phyloP scores from a whole-genome alignment of 2,113 vertebrate genomes.

The Heptranchias perlo region DNA sequence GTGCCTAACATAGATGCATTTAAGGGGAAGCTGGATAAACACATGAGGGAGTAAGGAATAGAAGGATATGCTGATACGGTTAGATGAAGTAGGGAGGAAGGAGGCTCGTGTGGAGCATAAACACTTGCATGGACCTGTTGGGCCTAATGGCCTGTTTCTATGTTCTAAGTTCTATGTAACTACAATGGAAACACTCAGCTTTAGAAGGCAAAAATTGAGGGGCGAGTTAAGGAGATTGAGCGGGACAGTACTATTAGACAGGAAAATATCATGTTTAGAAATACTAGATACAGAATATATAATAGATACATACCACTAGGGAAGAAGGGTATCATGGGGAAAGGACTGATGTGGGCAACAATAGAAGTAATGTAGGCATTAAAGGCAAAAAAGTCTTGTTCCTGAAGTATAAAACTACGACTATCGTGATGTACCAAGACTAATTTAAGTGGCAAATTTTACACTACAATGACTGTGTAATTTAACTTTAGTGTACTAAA shows the following conservation, averaged over 20 bases:
- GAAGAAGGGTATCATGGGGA: background rate
- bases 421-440: background rate
- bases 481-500: background rate
- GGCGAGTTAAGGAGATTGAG: background rate
- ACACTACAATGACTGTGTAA: background rate
- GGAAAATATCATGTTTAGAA: background rate
- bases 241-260: background rate
- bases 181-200: background rate
- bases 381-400: background rate
- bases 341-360: background rate
- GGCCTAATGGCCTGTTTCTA: too few relatives aligned
- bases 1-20: too few relatives aligned
- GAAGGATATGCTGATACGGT: too few relatives aligned
- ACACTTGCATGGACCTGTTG: too few relatives aligned
- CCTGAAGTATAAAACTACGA: background rate
- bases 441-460: background rate
- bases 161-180: too few relatives aligned
- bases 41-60: too few relatives aligned
- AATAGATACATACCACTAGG: background rate
- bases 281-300: background rate
- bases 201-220: background rate
- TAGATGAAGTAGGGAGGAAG: too few relatives aligned
- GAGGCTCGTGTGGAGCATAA: too few relatives aligned
- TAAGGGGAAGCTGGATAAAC: too few relatives aligned
- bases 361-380: background rate